A percentile compares a stretch with the other conserved stretches of the same genome.
Conservation (phyloP, 2,888 invertebrate species). For the Monochamus alternatus region DNA sequence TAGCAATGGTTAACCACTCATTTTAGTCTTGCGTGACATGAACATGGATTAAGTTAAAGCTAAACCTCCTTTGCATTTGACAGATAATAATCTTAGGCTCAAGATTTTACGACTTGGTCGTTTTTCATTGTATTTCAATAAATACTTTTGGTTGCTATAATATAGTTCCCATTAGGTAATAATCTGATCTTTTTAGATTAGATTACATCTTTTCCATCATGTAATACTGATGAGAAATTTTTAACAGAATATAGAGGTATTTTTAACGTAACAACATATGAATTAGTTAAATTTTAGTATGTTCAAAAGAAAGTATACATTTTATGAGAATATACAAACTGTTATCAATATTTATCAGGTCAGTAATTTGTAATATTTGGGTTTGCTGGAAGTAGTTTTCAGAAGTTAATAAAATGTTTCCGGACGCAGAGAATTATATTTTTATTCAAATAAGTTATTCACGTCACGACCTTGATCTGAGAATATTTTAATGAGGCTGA, state of each 20-base stretch:
- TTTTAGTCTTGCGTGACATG: too few relatives aligned
- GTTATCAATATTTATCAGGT: not conserved
- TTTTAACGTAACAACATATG: too few relatives aligned
- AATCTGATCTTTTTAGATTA: not conserved
- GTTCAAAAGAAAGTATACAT: not conserved
- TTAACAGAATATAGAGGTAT: too few relatives aligned
- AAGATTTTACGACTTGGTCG: not conserved
- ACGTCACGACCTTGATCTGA: conserved; percentile 33
- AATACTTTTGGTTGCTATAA: not conserved
- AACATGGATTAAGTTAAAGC: too few relatives aligned
- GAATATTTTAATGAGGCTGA: conserved; percentile 27
- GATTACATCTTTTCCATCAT: not conserved
- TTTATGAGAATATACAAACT: not conserved
- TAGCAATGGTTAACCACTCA: too few relatives aligned
- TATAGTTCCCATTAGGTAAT: not conserved
- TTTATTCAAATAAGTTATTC: conserved; percentile 21
- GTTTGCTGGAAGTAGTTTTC: conserved; percentile 2
- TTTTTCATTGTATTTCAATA: not conserved
- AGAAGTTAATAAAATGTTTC: conserved; percentile 22
- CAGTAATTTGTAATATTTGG: not conserved
- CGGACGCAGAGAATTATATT: conserved; percentile 11
- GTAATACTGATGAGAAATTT: too few relatives aligned
- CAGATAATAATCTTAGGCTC: not conserved
- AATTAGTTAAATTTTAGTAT: not conserved
- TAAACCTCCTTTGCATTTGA: too few relatives aligned